Conservation (phyloP, 1,140 invertebrate genomes). For the Catajapyx aquilonaris region DNA sequence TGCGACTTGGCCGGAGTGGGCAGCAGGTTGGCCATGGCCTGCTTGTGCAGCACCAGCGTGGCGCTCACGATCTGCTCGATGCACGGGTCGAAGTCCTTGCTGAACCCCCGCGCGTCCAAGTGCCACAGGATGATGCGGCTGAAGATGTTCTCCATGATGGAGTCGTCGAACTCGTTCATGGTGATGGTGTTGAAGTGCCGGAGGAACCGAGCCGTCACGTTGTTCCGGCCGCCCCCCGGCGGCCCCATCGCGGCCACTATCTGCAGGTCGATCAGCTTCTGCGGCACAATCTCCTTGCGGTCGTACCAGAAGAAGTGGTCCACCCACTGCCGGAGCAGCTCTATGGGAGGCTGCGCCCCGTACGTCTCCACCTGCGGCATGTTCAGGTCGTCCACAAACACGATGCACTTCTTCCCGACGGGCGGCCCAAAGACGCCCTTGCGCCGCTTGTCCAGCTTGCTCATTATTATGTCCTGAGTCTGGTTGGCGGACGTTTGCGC, state of each 20-base stretch:
- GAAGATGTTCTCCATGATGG: conserved; percentile 68
- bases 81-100: conserved; percentile 83
- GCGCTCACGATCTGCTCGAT: conserved; percentile 72
- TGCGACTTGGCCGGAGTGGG: conserved; percentile 82
- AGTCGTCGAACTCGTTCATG: conserved; percentile 77
- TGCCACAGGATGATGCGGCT: conserved; percentile 85
- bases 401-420: conserved; percentile 64
- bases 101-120: conserved; percentile 79
- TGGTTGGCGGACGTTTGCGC: conserved; percentile 83
- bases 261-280: conserved; percentile 75
- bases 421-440: conserved; percentile 90
- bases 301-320: conserved; percentile 87
- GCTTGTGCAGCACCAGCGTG: conserved; percentile 71
- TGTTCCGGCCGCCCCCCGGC: conserved; percentile 58
- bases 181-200: conserved; percentile 74
- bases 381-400: conserved; percentile 88
- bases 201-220: conserved; percentile 66
- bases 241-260: conserved; percentile 75
- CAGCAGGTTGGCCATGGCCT: conserved; percentile 55
- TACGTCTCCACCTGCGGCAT: conserved; percentile 73
- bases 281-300: conserved; percentile 57
- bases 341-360: conserved; percentile 80
- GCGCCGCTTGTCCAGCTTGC: conserved; percentile 74
- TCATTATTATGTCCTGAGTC: conserved; percentile 90
- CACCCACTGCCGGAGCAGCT: conserved; percentile 69